Evolutionary conservation across 1,140 invertebrate species (phyloP), one percentile per base, ranked within the genome.

Genomic region (Sycophaga agraensis): DNA sequence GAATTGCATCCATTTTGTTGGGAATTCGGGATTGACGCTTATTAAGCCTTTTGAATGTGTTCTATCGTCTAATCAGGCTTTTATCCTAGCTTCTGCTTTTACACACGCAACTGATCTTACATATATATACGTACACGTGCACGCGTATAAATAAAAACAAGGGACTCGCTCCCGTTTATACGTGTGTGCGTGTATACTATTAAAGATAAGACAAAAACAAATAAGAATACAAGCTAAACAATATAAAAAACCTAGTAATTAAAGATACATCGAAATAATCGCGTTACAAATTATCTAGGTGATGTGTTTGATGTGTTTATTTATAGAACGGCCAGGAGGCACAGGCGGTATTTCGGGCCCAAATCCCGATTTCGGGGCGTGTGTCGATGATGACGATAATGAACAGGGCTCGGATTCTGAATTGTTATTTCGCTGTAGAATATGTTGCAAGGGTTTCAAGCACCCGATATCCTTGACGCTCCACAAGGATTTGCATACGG

Each of bases 371-470:
- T 67, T 68, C 48, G 65, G 68, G 60, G 62, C 46, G 34, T 31
- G 28, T 31, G 45, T 51, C 50, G 62, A 64, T 59, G 68, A 72
- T 64, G 73, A 74, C 61, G 71, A 75, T 68, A 74, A 66, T 57
- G 68, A 64, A 66, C 71, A 73, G 66, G 68, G 67, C 37, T 65
- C 68, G 59, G 70, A 75, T 66, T 63, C 72, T 55, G 73, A 84
- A 69, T 82, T 82, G 22, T 83, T 84, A 70, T 85, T 84, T 77
- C 80, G 82, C 59, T 87, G 86, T 79, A 84, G 83, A 67, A 77
- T 86, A 68, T 91, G 89, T 78, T 87, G 85, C 68, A 90, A 91
- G 81, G 85, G 86, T 46, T 91, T 91, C 74, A 90, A 88, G 65
- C 88, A 90, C 67, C 88, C 87, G 54, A 89, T 87, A 68, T 90